These are phyloP conservation scores for Epirrhoe tristata DNA, from an alignment of 2,888 invertebrate species.

Conservation along the genomic window DNA sequence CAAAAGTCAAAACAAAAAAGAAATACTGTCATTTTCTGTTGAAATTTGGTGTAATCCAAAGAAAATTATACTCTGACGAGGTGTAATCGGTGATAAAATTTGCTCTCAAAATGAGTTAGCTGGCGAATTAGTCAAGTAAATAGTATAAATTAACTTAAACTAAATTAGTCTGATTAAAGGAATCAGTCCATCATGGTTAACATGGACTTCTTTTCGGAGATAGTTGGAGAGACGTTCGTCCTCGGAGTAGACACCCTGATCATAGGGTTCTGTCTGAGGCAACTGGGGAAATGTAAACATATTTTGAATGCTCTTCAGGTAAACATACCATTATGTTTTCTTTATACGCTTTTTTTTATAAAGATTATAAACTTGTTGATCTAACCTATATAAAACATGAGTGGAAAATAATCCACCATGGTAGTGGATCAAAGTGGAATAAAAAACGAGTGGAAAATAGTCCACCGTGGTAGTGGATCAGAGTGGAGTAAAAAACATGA, in stretches of 20 bases:
- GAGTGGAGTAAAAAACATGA: no score
- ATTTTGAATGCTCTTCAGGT: constrained; percentile 90
- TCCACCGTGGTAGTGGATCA: no score
- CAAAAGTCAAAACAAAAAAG: constrained; percentile 8
- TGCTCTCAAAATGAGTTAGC: constrained; percentile 35
- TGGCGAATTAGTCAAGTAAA: background rate
- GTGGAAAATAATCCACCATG: no score
- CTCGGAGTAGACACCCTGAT: constrained; percentile 91
- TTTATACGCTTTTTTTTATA: background rate
- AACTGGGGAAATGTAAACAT: constrained; percentile 90
- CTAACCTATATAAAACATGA: no score
- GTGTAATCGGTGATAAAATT: background rate
- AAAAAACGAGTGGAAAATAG: no score
- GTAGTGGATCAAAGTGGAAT: no score
- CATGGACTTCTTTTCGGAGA: constrained; percentile 87
- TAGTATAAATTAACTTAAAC: constrained; percentile 3
- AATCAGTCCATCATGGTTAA: constrained; percentile 54
- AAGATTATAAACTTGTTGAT: background rate
- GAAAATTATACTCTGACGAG: no score
- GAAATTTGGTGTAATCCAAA: constrained; percentile 16
- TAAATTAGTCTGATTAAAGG: constrained; percentile 9
- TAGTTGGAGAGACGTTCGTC: constrained; percentile 89
- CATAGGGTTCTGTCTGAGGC: constrained; percentile 89
- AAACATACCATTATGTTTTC: constrained; percentile 41
- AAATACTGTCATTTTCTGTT: constrained; percentile 9